Conservation (phyloP, 1,140 invertebrate genomes). For the Hyles vespertilio region DNA sequence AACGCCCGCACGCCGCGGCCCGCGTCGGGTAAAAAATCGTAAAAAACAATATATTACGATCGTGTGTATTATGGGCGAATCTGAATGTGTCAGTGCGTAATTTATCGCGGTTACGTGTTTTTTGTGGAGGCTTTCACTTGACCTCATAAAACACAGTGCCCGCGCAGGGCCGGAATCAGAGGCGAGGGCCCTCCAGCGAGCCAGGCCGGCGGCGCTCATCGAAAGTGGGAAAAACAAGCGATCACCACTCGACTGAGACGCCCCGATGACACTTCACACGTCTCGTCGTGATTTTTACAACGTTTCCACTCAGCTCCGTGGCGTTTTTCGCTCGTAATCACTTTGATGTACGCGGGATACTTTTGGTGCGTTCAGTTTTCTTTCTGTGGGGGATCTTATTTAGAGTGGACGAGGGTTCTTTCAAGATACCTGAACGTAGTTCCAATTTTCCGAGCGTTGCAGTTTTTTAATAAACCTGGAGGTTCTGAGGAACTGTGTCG, state of each 20-base stretch:
- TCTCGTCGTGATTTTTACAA: slow-evolving; percentile 71
- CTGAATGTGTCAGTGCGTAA: slow-evolving; percentile 74
- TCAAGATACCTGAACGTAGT: no score
- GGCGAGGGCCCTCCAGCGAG: slow-evolving; percentile 51
- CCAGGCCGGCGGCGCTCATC: slow-evolving; percentile 54
- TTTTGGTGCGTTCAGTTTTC: not conserved
- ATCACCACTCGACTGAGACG: slow-evolving; percentile 67
- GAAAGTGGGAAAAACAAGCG: slow-evolving; percentile 74
- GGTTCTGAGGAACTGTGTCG: no score
- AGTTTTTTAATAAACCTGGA: no score
- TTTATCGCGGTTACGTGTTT: slow-evolving; percentile 66
- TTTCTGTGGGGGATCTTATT: no score
- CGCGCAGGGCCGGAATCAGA: slow-evolving; percentile 56
- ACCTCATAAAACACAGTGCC: slow-evolving; percentile 71
- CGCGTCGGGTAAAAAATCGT: slow-evolving; percentile 30
- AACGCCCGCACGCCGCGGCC: slow-evolving; percentile 9
- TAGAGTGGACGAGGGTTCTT: no score
- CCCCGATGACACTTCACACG: slow-evolving; percentile 70
- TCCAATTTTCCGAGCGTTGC: no score
- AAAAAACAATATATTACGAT: slow-evolving; percentile 64
- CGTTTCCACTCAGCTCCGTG: slow-evolving; percentile 56
- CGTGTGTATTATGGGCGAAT: slow-evolving; percentile 69
- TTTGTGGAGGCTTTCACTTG: slow-evolving; percentile 67
- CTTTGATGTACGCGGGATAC: slow-evolving; percentile 2
- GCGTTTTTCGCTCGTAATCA: slow-evolving; percentile 52